Conservation (phyloP, 1,140 invertebrate species). For the Pseudomyrmex sp. region DNA sequence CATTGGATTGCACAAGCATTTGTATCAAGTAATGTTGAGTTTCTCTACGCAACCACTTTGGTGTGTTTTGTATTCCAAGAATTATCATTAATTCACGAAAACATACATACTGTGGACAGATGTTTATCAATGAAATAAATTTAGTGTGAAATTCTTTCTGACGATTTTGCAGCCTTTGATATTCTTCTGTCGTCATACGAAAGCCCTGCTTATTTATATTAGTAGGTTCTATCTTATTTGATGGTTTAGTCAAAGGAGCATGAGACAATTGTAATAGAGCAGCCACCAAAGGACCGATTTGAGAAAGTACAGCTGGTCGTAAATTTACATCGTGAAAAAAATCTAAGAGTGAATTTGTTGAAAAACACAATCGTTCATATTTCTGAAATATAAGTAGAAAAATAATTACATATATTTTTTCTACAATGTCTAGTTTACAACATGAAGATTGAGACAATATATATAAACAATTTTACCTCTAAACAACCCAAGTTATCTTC, state of each 20-base stretch:
- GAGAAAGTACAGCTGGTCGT: slow-evolving; percentile 79
- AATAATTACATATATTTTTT: neutral
- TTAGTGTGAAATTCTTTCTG: slow-evolving; percentile 85
- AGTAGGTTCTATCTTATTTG: neutral
- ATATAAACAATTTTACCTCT: slow-evolving; percentile 63
- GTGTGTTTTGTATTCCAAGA: slow-evolving; percentile 86
- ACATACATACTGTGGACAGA: slow-evolving; percentile 87
- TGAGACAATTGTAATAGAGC: slow-evolving; percentile 89
- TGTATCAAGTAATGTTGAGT: slow-evolving; percentile 87
- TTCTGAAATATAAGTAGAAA: slow-evolving; percentile 77
- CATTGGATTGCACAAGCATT: slow-evolving; percentile 86
- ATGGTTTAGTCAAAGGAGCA: slow-evolving; percentile 88
- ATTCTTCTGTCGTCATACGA: slow-evolving; percentile 83
- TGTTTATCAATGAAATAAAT: slow-evolving; percentile 86
- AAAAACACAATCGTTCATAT: slow-evolving; percentile 79
- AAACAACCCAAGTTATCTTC: slow-evolving; percentile 72
- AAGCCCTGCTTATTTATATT: slow-evolving; percentile 62
- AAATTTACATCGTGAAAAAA: slow-evolving; percentile 81
- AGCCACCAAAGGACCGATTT: slow-evolving; percentile 86
- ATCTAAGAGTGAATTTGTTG: slow-evolving; percentile 77
- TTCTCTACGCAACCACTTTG: slow-evolving; percentile 88
- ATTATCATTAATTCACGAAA: slow-evolving; percentile 90
- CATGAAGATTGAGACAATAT: neutral
- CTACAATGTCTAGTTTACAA: slow-evolving; percentile 9
- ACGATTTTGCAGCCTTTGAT: slow-evolving; percentile 84